Percentiles rank a stretch among this genome's conserved stretches.
These are phyloP conservation scores for Limnothrissa miodon DNA, from an alignment of 2,113 vertebrate genomes.

Conservation along the genomic window DNA sequence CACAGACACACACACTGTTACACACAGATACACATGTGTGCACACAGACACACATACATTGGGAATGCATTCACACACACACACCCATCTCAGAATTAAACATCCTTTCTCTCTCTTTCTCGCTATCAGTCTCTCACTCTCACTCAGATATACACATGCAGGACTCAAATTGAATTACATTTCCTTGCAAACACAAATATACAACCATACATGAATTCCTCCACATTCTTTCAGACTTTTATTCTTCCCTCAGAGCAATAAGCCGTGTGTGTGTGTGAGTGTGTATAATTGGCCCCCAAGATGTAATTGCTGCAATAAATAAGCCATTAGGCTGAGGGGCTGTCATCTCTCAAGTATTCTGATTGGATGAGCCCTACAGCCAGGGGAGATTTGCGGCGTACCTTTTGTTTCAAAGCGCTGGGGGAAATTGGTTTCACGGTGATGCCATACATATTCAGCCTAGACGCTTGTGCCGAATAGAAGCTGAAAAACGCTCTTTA, in stretches of 20 bases:
- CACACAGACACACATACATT: background rate
- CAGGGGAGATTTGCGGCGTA: background rate
- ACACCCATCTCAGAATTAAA: background rate
- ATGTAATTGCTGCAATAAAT: background rate
- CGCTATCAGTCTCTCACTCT: no score
- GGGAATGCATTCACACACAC: background rate
- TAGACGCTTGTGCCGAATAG: background rate
- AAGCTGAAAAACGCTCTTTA: background rate
- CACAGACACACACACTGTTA: background rate
- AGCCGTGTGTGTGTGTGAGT: background rate
- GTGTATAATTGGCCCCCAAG: conserved; percentile 11
- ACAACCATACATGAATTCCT: background rate
- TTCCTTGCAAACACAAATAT: background rate
- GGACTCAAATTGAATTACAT: no score
- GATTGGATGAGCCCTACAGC: background rate
- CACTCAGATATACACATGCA: background rate
- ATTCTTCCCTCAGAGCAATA: background rate
- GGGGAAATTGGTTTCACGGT: background rate
- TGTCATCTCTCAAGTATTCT: background rate
- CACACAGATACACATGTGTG: background rate
- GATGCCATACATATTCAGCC: background rate
- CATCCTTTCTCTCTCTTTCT: no score
- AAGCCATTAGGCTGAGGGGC: background rate
- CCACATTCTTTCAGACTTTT: background rate
- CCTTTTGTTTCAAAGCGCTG: background rate